Percentiles rank a stretch among this genome's conserved stretches.
Conservation (phyloP, 1,140 invertebrate species). For the Teleopsis dalmanni region DNA sequence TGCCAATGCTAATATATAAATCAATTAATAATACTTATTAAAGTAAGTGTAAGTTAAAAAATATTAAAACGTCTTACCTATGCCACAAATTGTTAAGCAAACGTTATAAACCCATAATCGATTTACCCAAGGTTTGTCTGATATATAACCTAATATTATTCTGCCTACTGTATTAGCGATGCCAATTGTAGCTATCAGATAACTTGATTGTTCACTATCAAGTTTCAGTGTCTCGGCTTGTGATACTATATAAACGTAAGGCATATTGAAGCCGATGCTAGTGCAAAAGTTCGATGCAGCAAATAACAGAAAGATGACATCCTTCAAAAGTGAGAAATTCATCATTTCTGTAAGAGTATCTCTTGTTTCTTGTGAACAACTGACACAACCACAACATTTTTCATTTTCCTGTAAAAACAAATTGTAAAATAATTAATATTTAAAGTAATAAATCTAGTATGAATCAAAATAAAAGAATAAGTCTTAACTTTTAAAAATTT, state of each 20-base stretch:
- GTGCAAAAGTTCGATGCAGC: slow-evolving; percentile 90
- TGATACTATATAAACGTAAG: slow-evolving; percentile 75
- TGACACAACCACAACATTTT: slow-evolving; percentile 47
- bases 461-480: not conserved
- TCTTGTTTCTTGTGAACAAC: slow-evolving; percentile 52
- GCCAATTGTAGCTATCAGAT: slow-evolving; percentile 72
- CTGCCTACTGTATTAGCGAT: slow-evolving; percentile 81
- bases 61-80: slow-evolving; percentile 56
- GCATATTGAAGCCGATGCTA: slow-evolving; percentile 93
- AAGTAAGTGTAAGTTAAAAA: not conserved
- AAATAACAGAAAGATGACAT: slow-evolving; percentile 85
- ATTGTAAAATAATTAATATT: not conserved
- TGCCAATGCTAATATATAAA: too few species aligned
- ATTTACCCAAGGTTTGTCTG: slow-evolving; percentile 83
- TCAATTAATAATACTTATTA: not conserved
- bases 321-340: slow-evolving; percentile 72
- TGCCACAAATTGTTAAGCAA: slow-evolving; percentile 74
- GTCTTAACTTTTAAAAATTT: too few species aligned
- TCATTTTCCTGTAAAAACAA: slow-evolving; percentile 23
- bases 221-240: slow-evolving; percentile 57
- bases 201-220: slow-evolving; percentile 51
- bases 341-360: slow-evolving; percentile 75
- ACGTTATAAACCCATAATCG: slow-evolving; percentile 80
- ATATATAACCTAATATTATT: slow-evolving; percentile 74
- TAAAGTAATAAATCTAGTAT: too few species aligned